A percentile compares a stretch with the other conserved stretches of the same genome.
These are phyloP conservation scores for Neodiprion fabricii DNA, from an alignment of 1,140 invertebrate species.

Conservation along the genomic window DNA sequence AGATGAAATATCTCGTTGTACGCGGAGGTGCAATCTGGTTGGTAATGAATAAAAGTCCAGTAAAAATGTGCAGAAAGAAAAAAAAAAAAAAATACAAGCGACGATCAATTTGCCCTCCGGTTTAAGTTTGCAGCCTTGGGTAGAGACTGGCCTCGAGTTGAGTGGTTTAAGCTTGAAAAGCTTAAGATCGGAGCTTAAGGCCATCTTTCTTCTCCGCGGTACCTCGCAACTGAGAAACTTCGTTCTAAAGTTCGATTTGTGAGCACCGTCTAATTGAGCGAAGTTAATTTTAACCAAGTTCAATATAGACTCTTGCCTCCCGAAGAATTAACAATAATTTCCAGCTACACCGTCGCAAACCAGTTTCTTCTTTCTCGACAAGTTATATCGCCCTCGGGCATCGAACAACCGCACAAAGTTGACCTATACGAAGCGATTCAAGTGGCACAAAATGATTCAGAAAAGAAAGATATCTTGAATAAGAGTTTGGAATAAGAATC, in stretches of 20 bases:
- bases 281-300: conserved; percentile 49
- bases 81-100: background rate
- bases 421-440: too few relatives aligned
- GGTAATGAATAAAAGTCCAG: background rate
- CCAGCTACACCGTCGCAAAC: background rate
- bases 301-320: background rate
- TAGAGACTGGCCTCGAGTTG: conserved; percentile 25
- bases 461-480: too few relatives aligned
- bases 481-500: too few relatives aligned
- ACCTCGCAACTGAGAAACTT: conserved; percentile 23
- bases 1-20: background rate
- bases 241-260: conserved; percentile 36
- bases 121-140: conserved; percentile 19
- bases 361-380: too few relatives aligned
- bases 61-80: conserved; percentile 30
- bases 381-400: too few relatives aligned
- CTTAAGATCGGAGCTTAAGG: conserved; percentile 25
- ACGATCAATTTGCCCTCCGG: conserved; percentile 37
- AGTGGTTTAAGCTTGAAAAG: conserved; percentile 38
- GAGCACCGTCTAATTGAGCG: conserved; percentile 41
- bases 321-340: background rate
- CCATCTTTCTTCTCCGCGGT: background rate
- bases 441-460: too few relatives aligned
- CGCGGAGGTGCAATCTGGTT: background rate
- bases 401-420: too few relatives aligned